Evolutionary conservation across 2,113 vertebrate genomes (phyloP).

Genomic region (Coptodon rendalli): DNA sequence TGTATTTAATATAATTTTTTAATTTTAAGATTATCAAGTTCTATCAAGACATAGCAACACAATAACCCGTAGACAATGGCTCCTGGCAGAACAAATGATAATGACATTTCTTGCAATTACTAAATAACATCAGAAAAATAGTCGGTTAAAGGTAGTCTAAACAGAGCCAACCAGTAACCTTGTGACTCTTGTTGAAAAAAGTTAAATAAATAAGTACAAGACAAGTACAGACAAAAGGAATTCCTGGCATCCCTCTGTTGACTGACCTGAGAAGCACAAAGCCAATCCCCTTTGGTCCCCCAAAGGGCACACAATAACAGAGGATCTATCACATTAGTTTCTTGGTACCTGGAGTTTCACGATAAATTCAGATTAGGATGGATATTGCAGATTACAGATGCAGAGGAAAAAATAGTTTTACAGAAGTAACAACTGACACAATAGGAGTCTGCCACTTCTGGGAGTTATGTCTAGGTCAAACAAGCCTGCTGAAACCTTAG

Average conservation of each 20-base stretch:
- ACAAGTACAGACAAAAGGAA: constrained; percentile 36
- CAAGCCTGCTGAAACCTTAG: neutral
- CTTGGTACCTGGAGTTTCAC: neutral
- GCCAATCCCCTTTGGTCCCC: neutral
- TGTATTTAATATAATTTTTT: neutral
- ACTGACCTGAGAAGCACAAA: constrained; percentile 38
- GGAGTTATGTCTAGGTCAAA: neutral
- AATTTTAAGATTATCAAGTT: neutral
- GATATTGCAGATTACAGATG: neutral
- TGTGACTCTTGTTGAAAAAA: neutral
- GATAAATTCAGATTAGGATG: neutral
- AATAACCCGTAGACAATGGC: neutral
- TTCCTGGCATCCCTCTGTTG: constrained; percentile 32
- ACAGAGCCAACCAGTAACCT: constrained; percentile 10
- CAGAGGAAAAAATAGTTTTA: neutral
- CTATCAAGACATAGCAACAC: neutral
- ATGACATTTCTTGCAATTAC: neutral
- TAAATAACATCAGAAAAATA: neutral
- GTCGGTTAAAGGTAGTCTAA: neutral
- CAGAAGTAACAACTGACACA: neutral
- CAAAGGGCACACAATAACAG: constrained; percentile 2
- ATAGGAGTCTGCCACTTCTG: neutral
- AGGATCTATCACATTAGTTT: neutral
- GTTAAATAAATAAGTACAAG: neutral
- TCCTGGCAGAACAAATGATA: neutral